Evolutionary conservation across 2,888 invertebrate species (phyloP).

Genomic region (Volucella bombylans): DNA sequence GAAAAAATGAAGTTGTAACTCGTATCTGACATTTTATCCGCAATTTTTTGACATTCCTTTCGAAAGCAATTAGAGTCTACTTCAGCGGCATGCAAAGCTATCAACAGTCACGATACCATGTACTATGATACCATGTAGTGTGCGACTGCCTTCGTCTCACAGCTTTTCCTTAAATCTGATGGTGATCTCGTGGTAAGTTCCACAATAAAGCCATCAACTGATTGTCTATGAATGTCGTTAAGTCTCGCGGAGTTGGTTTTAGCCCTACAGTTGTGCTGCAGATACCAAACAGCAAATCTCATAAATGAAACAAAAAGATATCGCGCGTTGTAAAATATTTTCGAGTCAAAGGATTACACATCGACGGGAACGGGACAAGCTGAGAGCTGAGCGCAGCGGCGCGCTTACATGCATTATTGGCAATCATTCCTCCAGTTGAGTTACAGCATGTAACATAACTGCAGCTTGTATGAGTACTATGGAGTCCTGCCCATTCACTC

Average conservation of each 20-base stretch:
- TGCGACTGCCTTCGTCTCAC: conserved; percentile 4
- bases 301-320: conserved; percentile 10
- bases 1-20: conserved; percentile 64
- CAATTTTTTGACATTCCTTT: conserved; percentile 55
- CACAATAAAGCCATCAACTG: conserved; percentile 51
- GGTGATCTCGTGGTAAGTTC: neutral
- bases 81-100: conserved; percentile 66
- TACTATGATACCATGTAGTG: conserved; percentile 36
- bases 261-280: conserved; percentile 39
- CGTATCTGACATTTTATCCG: conserved; percentile 58
- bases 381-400: neutral
- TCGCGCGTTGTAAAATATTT: conserved; percentile 7
- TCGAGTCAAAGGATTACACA: conserved; percentile 12
- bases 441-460: conserved; percentile 54
- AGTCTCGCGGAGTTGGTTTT: neutral
- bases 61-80: conserved; percentile 66
- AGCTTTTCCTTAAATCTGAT: neutral
- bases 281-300: conserved; percentile 19
- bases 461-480: neutral
- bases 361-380: neutral
- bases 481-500: too few relatives aligned
- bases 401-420: conserved; percentile 48
- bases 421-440: conserved; percentile 51
- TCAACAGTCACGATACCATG: conserved; percentile 50
- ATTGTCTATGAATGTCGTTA: conserved; percentile 37